Evolutionary conservation across 2,113 vertebrate genomes (phyloP).

Genomic region (Aphelocoma coerulescens): DNA sequence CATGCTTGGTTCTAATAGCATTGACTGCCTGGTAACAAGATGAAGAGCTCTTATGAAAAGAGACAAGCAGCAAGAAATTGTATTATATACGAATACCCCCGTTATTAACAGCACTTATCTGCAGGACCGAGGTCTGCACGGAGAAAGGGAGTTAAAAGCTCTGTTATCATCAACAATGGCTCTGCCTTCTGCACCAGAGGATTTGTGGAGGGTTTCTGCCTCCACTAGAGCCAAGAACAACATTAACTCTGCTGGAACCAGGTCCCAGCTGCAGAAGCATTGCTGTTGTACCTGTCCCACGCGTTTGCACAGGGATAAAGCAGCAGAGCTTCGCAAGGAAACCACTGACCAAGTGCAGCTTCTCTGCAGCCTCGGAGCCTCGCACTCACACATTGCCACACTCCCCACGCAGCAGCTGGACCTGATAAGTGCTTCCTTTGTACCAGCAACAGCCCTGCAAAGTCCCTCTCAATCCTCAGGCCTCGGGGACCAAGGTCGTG

Average conservation of each 20-base stretch:
- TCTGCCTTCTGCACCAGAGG: not conserved
- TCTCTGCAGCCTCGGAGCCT: accelerated
- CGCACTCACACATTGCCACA: accelerated
- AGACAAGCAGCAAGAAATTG: not conserved
- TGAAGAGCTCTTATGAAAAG: slow-evolving; percentile 25
- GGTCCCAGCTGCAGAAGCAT: not conserved
- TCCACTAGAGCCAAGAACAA: not conserved
- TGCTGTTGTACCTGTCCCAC: not conserved
- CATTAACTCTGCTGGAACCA: not conserved
- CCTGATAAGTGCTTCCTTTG: not conserved
- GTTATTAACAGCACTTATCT: slow-evolving; percentile 19
- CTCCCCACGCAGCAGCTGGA: not conserved
- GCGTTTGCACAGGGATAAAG: not conserved
- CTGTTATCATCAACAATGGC: not conserved
- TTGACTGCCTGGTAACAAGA: slow-evolving; percentile 15
- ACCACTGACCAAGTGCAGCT: accelerated
- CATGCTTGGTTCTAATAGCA: not conserved
- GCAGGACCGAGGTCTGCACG: not conserved
- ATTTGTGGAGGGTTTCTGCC: not conserved
- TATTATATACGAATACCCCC: not conserved
- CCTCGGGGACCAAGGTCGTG: not conserved
- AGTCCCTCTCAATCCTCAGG: not conserved
- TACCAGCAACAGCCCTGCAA: not conserved
- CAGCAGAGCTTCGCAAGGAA: not conserved
- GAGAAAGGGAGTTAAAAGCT: slow-evolving; percentile 24